Evolutionary conservation across 2,113 vertebrate species (phyloP).

Genomic region (Noturus placidus): DNA sequence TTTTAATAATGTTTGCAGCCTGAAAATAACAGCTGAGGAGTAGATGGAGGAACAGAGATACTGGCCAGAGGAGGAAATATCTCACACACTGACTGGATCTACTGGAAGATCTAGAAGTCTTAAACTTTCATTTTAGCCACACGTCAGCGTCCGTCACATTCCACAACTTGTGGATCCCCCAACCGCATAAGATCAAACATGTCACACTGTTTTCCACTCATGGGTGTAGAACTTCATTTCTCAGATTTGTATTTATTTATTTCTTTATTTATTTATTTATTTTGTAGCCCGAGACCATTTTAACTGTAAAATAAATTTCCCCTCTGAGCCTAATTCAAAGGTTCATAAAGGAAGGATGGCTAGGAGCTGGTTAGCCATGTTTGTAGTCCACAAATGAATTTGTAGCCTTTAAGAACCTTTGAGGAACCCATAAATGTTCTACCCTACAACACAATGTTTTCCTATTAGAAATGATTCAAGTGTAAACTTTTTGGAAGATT

Average conservation of each 20-base stretch:
- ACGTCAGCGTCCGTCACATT: conserved; percentile 1
- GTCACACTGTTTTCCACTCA: neutral
- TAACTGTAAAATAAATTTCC: neutral
- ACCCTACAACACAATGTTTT: neutral
- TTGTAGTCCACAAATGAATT: neutral
- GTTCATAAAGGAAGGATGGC: neutral
- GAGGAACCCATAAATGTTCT: neutral
- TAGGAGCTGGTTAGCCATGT: neutral
- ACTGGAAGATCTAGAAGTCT: conserved; percentile 1
- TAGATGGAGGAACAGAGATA: neutral
- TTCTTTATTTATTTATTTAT: neutral
- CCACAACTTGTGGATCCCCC: neutral
- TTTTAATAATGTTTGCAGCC: conserved; percentile 38
- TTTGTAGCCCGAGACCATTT: neutral
- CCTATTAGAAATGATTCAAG: neutral
- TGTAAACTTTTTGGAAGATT: neutral
- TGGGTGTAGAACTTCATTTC: neutral
- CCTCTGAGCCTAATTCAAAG: neutral
- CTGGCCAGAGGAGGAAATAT: neutral
- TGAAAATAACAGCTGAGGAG: neutral
- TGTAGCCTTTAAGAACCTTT: neutral
- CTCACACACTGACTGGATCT: neutral
- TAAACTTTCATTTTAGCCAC: conserved; percentile 43
- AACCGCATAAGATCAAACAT: neutral
- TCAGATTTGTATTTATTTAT: neutral